Evolutionary conservation across 2,113 vertebrate genomes (phyloP), one percentile per base, ranked within the genome.

Genomic region (Benitochromis conjunctus): DNA sequence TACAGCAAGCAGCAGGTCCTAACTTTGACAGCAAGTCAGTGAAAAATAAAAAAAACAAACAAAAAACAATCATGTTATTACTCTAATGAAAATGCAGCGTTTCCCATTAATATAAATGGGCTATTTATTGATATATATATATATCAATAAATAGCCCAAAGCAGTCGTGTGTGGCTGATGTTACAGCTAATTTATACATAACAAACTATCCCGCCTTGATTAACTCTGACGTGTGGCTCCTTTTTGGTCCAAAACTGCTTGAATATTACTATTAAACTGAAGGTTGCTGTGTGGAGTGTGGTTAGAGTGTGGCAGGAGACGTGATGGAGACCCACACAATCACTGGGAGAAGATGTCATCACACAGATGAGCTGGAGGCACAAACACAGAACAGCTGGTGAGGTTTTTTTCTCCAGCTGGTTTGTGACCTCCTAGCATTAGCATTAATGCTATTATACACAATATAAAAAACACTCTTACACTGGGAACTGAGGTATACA

Each of bases 111-210:
- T 31, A n/a, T n/a, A n/a, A n/a, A n/a, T n/a, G n/a, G n/a, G n/a
- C n/a, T n/a, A n/a, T n/a, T n/a, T n/a, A n/a, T n/a, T n/a, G n/a
- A n/a, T n/a, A n/a, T n/a, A n/a, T n/a, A n/a, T n/a, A n/a, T n/a
- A n/a, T 14, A 58, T 3, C 29, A 26, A 31, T 9, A 58, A 31
- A 58, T 58, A 5, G 56, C 26, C 26, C 26, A 58, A 58, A 58
- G 56, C 26, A 58, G 56, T 31, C 26, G 0, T 2, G 1, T 3
- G 26, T 18, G 14, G 7, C 56, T 58, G 14, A 29, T 29, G 26
- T 0, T 58, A 58, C 56, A 31, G 7, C 9, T 9, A 58, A 58
- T 18, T 58, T 58, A 31, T 3, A 58, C 26, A 34, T 34, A 34
- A 34, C 4, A 4, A 4, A 31, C 29, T n/a, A n/a, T n/a, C n/a